A percentile compares a stretch with the other conserved stretches of the same genome.
Evolutionary conservation across 2,888 invertebrate genomes (phyloP).

Genomic region (Embidobia sp.): DNA sequence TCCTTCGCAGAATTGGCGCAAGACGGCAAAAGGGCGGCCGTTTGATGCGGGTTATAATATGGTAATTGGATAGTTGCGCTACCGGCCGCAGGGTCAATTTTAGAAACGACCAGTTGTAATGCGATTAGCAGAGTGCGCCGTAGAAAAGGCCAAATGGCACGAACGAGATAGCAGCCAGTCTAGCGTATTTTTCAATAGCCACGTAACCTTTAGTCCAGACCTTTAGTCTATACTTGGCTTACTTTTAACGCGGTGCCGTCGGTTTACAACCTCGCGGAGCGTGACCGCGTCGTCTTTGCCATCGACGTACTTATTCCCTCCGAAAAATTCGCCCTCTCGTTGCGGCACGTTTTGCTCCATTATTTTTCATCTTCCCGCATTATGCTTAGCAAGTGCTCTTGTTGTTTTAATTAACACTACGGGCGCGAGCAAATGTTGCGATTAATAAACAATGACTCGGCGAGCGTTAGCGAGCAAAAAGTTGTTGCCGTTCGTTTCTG

Average conservation of each 20-base stretch:
- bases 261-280: slow-evolving; percentile 12
- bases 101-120: slow-evolving; percentile 47
- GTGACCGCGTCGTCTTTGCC: slow-evolving; percentile 19
- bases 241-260: slow-evolving; percentile 27
- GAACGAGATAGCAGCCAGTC: slow-evolving; percentile 15
- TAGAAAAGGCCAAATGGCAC: slow-evolving; percentile 38
- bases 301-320: too few relatives aligned
- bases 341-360: too few relatives aligned
- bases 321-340: too few relatives aligned
- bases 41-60: slow-evolving; percentile 36
- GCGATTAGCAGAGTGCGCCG: slow-evolving; percentile 35
- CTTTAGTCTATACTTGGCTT: slow-evolving; percentile 23
- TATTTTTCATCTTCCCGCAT: too few relatives aligned
- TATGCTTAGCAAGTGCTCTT: too few relatives aligned
- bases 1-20: slow-evolving; percentile 24
- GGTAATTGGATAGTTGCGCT: slow-evolving; percentile 44
- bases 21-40: slow-evolving; percentile 21
- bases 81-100: slow-evolving; percentile 43
- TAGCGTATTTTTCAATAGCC: slow-evolving; percentile 39
- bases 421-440: too few relatives aligned
- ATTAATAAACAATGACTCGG: too few relatives aligned
- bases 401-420: too few relatives aligned
- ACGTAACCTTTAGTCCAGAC: slow-evolving; percentile 31
- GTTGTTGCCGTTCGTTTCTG: too few relatives aligned
- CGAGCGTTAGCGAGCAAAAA: too few relatives aligned